These are phyloP conservation scores for Harpalus rubripes DNA, from an alignment of 2,888 invertebrate genomes.

Conservation along the genomic window DNA sequence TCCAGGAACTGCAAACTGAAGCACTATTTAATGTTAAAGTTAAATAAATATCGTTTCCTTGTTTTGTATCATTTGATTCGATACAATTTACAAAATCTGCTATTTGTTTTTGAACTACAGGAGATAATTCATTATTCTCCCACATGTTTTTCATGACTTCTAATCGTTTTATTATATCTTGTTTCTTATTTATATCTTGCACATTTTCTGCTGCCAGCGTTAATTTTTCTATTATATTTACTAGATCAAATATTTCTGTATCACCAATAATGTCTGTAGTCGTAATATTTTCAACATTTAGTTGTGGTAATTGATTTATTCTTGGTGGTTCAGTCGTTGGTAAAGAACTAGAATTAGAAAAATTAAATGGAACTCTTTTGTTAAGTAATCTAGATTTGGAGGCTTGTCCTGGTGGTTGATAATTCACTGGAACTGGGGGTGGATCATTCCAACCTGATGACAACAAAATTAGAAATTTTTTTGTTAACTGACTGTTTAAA, in stretches of 20 bases:
- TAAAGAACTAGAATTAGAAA: constrained; percentile 1
- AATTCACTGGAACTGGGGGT: constrained; percentile 31
- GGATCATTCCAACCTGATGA: constrained; percentile 54
- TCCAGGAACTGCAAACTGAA: constrained; percentile 53
- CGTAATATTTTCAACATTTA: constrained; percentile 4
- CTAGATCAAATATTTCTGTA: constrained; percentile 18
- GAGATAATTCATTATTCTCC: constrained; percentile 38
- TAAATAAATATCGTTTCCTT: constrained; percentile 53
- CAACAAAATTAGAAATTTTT: not conserved
- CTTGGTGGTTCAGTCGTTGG: not conserved
- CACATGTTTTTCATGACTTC: constrained; percentile 48
- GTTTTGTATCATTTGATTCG: constrained; percentile 21
- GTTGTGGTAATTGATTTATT: constrained; percentile 38
- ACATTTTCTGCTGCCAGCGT: constrained; percentile 70
- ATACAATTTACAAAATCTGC: constrained; percentile 24
- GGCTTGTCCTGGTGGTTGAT: constrained; percentile 1
- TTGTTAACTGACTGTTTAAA: not conserved
- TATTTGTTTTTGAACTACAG: constrained; percentile 16
- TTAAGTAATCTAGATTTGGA: constrained; percentile 60
- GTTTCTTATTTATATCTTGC: constrained; percentile 25
- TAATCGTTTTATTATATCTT: constrained; percentile 52
- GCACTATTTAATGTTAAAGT: constrained; percentile 51
- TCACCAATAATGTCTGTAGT: constrained; percentile 10
- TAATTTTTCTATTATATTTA: constrained; percentile 69
- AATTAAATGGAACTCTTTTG: constrained; percentile 52